A percentile compares a stretch with the other conserved stretches of the same genome.
phyloP scores from a whole-genome alignment of 2,888 invertebrate species.

The Scelioninae gen. 2 region DNA sequence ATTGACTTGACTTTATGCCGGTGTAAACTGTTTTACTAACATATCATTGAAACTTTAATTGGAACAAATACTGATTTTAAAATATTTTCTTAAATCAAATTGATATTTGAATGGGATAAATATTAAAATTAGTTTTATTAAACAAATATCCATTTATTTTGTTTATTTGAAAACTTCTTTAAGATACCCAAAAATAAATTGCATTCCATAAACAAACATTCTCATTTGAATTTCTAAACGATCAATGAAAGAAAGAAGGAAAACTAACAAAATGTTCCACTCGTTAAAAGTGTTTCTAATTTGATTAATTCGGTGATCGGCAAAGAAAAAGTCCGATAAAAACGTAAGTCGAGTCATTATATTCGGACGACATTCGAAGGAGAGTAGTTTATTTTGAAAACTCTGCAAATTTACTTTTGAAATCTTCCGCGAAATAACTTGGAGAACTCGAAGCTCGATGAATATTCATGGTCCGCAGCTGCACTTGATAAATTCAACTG shows the following conservation, averaged over 20 bases:
- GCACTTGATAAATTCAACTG: constrained; percentile 57
- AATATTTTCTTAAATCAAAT: too few species aligned
- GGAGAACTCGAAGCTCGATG: constrained; percentile 29
- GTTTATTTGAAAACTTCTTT: constrained; percentile 4
- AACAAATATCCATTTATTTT: too few species aligned
- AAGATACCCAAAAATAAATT: background rate
- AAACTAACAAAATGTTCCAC: background rate
- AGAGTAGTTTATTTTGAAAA: constrained; percentile 50
- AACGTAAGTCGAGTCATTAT: constrained; percentile 33
- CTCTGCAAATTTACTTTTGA: constrained; percentile 46
- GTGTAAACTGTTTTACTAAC: too few species aligned
- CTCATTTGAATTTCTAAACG: background rate
- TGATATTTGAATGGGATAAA: too few species aligned
- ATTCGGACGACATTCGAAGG: constrained; percentile 24
- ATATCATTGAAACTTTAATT: too few species aligned
- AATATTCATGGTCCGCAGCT: constrained; percentile 52
- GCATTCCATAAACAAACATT: background rate
- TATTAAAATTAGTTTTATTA: too few species aligned
- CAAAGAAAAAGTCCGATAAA: constrained; percentile 17
- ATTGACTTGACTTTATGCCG: too few species aligned
- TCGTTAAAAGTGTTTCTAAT: background rate
- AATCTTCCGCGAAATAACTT: constrained; percentile 54
- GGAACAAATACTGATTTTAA: too few species aligned
- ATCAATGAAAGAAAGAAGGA: background rate
- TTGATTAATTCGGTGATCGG: background rate